Conservation (phyloP, 2,113 vertebrate genomes). For the Atherinomorus stipes region DNA sequence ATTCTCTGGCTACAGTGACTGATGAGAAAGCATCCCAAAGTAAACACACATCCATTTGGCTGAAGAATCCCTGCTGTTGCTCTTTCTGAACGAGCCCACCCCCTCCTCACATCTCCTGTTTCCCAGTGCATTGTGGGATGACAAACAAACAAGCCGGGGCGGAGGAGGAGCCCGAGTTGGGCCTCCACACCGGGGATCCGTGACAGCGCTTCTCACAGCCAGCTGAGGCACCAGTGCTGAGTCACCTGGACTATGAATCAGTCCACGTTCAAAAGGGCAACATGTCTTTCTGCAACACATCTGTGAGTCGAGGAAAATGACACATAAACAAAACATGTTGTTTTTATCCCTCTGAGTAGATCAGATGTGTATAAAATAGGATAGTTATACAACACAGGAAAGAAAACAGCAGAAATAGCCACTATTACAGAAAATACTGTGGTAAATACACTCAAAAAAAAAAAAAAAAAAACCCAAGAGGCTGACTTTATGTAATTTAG, state of each 20-base stretch:
- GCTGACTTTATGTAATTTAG: no score
- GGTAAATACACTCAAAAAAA: no score
- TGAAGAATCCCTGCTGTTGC: slow-evolving; percentile 72
- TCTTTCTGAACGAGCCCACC: slow-evolving; percentile 47
- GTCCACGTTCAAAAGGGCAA: slow-evolving; percentile 3
- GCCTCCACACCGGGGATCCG: slow-evolving; percentile 58
- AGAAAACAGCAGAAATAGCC: no score
- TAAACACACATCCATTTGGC: slow-evolving; percentile 73
- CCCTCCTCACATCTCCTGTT: slow-evolving; percentile 18
- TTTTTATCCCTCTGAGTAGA: not conserved
- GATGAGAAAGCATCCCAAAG: slow-evolving; percentile 64
- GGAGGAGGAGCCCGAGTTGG: slow-evolving; percentile 68
- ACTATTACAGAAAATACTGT: no score
- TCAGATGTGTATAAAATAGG: no score
- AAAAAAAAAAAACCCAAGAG: no score
- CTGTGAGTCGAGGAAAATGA: slow-evolving; percentile 27
- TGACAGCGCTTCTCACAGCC: slow-evolving; percentile 55
- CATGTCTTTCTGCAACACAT: slow-evolving; percentile 45
- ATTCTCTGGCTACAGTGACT: slow-evolving; percentile 54
- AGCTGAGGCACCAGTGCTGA: slow-evolving; percentile 64
- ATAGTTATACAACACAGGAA: not conserved
- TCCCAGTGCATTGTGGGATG: slow-evolving; percentile 75
- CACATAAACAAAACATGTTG: not conserved
- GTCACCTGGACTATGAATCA: slow-evolving; percentile 56
- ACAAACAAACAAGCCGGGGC: slow-evolving; percentile 69